phyloP scores from a whole-genome alignment of 2,888 invertebrate species.

The Plebejus melissa region DNA sequence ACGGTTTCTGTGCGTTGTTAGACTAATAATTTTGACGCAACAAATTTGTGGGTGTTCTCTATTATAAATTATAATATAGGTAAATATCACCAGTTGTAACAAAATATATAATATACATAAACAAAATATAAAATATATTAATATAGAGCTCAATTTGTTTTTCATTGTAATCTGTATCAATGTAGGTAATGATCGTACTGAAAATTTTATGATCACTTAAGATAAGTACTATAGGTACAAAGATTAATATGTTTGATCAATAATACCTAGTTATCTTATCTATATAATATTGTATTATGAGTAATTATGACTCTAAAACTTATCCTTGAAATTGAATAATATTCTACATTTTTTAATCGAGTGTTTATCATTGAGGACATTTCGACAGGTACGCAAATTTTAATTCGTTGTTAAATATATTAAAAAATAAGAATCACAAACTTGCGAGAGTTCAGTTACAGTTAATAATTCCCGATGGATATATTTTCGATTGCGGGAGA shows the following conservation, averaged over 20 bases:
- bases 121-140: slow-evolving; percentile 7
- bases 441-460: not conserved
- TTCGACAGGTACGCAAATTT: slow-evolving; percentile 33
- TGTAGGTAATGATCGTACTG: not conserved
- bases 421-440: no score
- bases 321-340: slow-evolving; percentile 26
- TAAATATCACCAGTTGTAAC: no score
- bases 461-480: no score
- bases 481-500: no score
- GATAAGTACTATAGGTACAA: not conserved
- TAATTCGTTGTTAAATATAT: not conserved
- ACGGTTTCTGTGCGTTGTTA: no score
- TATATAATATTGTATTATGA: not conserved
- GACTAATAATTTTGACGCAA: no score
- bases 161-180: not conserved
- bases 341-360: slow-evolving; percentile 39
- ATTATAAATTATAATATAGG: no score
- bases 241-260: slow-evolving; percentile 18
- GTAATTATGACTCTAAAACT: not conserved
- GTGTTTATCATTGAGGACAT: slow-evolving; percentile 43
- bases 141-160: not conserved
- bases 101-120: not conserved
- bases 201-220: not conserved
- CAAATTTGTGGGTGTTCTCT: no score
- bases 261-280: slow-evolving; percentile 11